Percentiles rank a stretch among this genome's conserved stretches.
Evolutionary conservation across 2,113 vertebrate species (phyloP).

Genomic region (Amblyopsis rosae): DNA sequence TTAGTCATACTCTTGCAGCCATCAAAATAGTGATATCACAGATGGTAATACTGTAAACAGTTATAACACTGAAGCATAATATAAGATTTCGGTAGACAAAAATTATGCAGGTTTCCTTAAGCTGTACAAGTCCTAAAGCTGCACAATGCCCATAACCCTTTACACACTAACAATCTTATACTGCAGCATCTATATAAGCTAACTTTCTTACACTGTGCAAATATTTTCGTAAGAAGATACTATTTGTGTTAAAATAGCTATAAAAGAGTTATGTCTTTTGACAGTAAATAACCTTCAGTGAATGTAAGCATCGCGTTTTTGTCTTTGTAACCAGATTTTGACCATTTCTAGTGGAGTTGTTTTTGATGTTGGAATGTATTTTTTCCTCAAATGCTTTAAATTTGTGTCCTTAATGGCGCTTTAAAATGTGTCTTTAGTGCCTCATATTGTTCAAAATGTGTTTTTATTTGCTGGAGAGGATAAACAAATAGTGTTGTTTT

Average conservation of each 20-base stretch:
- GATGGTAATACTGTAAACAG: slow-evolving; percentile 14
- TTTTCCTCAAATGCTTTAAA: slow-evolving; percentile 31
- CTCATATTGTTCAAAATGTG: slow-evolving; percentile 38
- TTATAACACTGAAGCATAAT: slow-evolving; percentile 27
- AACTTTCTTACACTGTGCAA: slow-evolving; percentile 41
- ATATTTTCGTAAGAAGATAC: slow-evolving; percentile 33
- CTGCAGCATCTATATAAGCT: slow-evolving; percentile 35
- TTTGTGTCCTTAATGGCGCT: slow-evolving; percentile 43
- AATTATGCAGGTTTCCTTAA: slow-evolving; percentile 25
- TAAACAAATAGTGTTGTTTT: slow-evolving; percentile 29
- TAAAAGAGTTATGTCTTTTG: slow-evolving; percentile 37
- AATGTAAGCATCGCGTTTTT: slow-evolving; percentile 33
- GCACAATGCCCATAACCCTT: slow-evolving; percentile 7
- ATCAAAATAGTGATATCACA: slow-evolving; percentile 23
- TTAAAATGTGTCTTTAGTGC: slow-evolving; percentile 45
- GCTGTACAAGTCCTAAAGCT: slow-evolving; percentile 37
- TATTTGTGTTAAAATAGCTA: slow-evolving; percentile 42
- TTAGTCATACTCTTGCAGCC: slow-evolving; percentile 45
- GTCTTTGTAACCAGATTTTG: slow-evolving; percentile 29
- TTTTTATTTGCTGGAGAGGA: slow-evolving; percentile 25
- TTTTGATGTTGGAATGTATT: slow-evolving; percentile 60
- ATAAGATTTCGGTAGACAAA: slow-evolving; percentile 10
- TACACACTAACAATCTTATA: slow-evolving; percentile 26
- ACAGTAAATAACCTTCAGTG: slow-evolving; percentile 6
- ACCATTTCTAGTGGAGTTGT: slow-evolving; percentile 37